Conservation (phyloP, 1,140 invertebrate genomes). For the Danaus plexippus region DNA sequence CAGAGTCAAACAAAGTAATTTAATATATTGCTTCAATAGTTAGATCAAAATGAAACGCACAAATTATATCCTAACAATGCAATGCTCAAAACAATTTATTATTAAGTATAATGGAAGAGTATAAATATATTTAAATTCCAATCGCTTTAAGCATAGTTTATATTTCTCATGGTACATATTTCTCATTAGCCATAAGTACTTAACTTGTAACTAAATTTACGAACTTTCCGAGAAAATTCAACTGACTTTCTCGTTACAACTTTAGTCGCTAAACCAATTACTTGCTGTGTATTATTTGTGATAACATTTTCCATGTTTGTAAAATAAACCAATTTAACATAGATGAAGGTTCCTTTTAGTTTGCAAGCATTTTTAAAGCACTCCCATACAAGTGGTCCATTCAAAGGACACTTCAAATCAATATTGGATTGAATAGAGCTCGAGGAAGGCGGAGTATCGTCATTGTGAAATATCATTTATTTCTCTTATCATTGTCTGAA, state of each 20-base stretch:
- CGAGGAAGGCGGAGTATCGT: conserved; percentile 22
- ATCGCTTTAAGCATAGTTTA: neutral
- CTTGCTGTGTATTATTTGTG: too few species aligned
- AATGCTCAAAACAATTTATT: too few species aligned
- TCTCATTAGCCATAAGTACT: too few species aligned
- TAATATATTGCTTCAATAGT: too few species aligned
- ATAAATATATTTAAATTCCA: neutral
- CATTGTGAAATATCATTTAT: conserved; percentile 51
- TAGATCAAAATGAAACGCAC: too few species aligned
- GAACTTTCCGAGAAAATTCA: too few species aligned
- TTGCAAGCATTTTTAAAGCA: conserved; percentile 17
- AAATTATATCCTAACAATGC: too few species aligned
- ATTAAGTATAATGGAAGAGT: too few species aligned
- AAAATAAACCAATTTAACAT: conserved; percentile 2
- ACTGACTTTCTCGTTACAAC: too few species aligned
- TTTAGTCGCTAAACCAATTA: too few species aligned
- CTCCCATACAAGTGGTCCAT: conserved; percentile 15
- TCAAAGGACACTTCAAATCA: conserved; percentile 27
- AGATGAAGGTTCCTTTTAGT: neutral
- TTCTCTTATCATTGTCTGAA: conserved; percentile 53
- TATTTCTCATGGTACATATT: neutral
- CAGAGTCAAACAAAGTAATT: too few species aligned
- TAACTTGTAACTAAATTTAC: too few species aligned
- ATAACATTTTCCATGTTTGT: neutral
- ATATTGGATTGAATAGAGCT: conserved; percentile 30